These are phyloP conservation scores for Poeciliopsis paucimaculata DNA, from an alignment of 2,797 vertebrate species.

Conservation along the genomic window DNA sequence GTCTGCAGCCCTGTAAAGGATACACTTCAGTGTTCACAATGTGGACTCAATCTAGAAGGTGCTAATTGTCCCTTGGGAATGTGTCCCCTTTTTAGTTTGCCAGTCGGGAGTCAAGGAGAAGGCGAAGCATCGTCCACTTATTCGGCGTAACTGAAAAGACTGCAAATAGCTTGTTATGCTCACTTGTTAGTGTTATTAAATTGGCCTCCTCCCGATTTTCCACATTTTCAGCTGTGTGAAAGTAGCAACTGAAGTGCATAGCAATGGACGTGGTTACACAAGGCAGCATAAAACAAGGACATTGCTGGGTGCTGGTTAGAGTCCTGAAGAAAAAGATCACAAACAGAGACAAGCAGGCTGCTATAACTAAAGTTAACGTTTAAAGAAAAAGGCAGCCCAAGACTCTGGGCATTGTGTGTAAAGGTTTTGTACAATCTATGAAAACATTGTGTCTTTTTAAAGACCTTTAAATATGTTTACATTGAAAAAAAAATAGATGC, in stretches of 20 bases:
- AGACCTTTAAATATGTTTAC: not conserved
- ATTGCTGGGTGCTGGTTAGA: not conserved
- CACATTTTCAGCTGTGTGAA: slow-evolving; percentile 25
- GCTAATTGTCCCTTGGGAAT: slow-evolving; percentile 77
- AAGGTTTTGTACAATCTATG: too few species aligned
- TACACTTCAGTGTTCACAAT: slow-evolving; percentile 58
- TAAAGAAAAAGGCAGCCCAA: not conserved
- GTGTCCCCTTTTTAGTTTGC: slow-evolving; percentile 59
- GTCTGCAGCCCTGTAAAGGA: slow-evolving; percentile 73
- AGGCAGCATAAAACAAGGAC: slow-evolving; percentile 5
- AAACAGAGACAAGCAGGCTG: not conserved
- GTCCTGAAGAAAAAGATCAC: not conserved
- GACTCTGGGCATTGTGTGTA: not conserved
- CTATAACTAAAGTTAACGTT: not conserved
- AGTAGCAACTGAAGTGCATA: slow-evolving; percentile 42
- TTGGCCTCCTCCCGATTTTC: slow-evolving; percentile 48
- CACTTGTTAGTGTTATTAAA: slow-evolving; percentile 59
- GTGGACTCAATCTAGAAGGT: slow-evolving; percentile 49
- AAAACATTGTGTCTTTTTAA: not conserved
- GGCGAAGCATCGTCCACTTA: slow-evolving; percentile 50
- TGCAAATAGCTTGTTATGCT: slow-evolving; percentile 54
- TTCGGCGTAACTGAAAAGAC: slow-evolving; percentile 42
- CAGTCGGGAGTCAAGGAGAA: slow-evolving; percentile 75
- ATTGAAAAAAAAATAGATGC: not conserved
- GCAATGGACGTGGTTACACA: slow-evolving; percentile 38